Base-by-base conservation (phyloP, 1,140 invertebrate species). In the Sarcophaga peregrina region DNA sequence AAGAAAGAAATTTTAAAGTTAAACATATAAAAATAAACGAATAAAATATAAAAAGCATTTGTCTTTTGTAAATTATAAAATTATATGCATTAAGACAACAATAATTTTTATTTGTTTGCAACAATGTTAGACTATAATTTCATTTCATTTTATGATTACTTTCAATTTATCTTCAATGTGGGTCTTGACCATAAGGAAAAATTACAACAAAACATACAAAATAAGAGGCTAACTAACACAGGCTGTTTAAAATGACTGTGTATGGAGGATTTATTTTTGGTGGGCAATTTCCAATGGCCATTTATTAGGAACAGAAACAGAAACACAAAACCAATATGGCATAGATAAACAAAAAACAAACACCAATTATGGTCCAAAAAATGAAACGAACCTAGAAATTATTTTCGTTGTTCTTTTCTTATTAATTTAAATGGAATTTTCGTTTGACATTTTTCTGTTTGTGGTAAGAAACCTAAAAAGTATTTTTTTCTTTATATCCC, bases 151-250 rank as follows among this genome's bases (percentile, higher is more conserved):
- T 1, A 68, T 20, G 58, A 68, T 68, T 68, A 68, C 58, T 68
- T 62, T 68, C 58, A 68, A 62, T 62, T 62, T 62, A 13, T 62
- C 58, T 62, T 62, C n/a, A 58, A 58, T 58, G 54, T 58, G 54
- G 54, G 54, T 58, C 15, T 58, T 58, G 11, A 10, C 25, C 25
- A 37, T 37, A 37, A 37, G 25, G 25, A 37, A 58, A 58, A 13
- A 58, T 4, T 5, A 5, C 52, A 7, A 58, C 52, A 58, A 15
- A 58, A 11, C 4, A 37, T 5, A 58, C 52, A 58, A 15, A 58
- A 11, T 9, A 37, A 37, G 4, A 37, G 52, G 52, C 9, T 54
- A 54, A 13, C 52, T 58, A 10, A 58, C 52, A 58, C 52, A 58
- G n/a, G n/a, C 52, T 15, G 11, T 3, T 15, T 58, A 58, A 11